Evolutionary conservation across 1,140 invertebrate species (phyloP).

Genomic region (Heliconius congener): DNA sequence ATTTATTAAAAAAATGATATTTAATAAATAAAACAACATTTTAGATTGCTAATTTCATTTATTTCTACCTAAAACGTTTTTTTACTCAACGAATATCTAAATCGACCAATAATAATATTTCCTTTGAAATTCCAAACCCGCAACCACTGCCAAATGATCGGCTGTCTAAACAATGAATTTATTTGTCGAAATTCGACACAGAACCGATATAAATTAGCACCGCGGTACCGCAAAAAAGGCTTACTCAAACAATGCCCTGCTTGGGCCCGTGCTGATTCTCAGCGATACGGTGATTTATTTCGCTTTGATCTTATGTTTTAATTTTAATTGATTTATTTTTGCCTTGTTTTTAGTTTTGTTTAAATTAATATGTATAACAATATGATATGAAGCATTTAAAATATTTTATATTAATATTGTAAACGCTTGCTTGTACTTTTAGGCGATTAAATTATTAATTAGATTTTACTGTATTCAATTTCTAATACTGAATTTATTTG

Average conservation of each 20-base stretch:
- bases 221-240: conserved; percentile 52
- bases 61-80: not conserved
- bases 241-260: conserved; percentile 51
- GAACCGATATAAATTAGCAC: conserved; percentile 63
- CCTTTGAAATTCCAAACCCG: conserved; percentile 3
- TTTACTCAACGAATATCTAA: conserved; percentile 17
- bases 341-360: not conserved
- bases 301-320: conserved; percentile 24
- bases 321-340: not conserved
- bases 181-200: conserved; percentile 54
- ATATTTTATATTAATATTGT: not conserved
- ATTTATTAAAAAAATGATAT: too few species aligned
- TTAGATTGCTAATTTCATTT: not conserved
- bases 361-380: not conserved
- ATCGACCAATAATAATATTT: not conserved
- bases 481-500: too few species aligned
- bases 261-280: conserved; percentile 36
- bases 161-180: conserved; percentile 49
- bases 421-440: too few species aligned
- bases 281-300: conserved; percentile 33
- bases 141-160: conserved; percentile 34
- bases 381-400: not conserved
- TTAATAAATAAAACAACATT: too few species aligned
- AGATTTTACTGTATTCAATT: too few species aligned
- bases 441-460: too few species aligned